Percentiles rank a stretch among this genome's conserved stretches.
Evolutionary conservation across 1,140 invertebrate genomes (phyloP).

Genomic region (Octopus sinensis): DNA sequence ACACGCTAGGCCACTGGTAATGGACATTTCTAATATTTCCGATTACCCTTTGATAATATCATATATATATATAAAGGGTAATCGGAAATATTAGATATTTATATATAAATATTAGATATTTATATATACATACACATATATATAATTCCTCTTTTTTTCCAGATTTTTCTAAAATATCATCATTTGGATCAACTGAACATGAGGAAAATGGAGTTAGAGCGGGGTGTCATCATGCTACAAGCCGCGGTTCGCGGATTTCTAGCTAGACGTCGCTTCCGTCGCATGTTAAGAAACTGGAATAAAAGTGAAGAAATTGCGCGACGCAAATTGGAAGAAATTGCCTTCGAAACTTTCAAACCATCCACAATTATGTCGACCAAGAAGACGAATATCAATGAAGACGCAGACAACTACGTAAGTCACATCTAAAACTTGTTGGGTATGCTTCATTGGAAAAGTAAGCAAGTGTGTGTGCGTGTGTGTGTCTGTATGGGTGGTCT

Average conservation of each 20-base stretch:
- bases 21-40: too few relatives aligned
- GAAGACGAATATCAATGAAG: not conserved
- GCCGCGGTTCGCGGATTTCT: conserved; percentile 29
- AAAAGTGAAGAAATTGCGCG: conserved; percentile 17
- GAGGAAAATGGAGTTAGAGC: conserved; percentile 21
- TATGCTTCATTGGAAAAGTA: too few relatives aligned
- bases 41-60: too few relatives aligned
- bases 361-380: not conserved
- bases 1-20: too few relatives aligned
- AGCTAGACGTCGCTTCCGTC: conserved; percentile 19
- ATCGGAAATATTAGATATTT: too few relatives aligned
- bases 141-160: not conserved
- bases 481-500: too few relatives aligned
- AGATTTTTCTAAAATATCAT: conserved; percentile 31
- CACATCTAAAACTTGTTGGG: too few relatives aligned
- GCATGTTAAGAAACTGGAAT: not conserved
- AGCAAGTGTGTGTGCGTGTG: too few relatives aligned
- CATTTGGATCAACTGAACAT: conserved; percentile 27
- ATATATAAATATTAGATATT: not conserved
- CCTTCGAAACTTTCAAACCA: conserved; percentile 13
- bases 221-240: conserved; percentile 25
- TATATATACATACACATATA: not conserved
- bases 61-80: too few relatives aligned
- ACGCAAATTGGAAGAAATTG: conserved; percentile 21
- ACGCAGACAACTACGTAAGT: conserved; percentile 5